Evolutionary conservation across 37 sponge, comb jelly and placozoan genomes (phyloP).

Genomic region (Hexactinellida sp.): DNA sequence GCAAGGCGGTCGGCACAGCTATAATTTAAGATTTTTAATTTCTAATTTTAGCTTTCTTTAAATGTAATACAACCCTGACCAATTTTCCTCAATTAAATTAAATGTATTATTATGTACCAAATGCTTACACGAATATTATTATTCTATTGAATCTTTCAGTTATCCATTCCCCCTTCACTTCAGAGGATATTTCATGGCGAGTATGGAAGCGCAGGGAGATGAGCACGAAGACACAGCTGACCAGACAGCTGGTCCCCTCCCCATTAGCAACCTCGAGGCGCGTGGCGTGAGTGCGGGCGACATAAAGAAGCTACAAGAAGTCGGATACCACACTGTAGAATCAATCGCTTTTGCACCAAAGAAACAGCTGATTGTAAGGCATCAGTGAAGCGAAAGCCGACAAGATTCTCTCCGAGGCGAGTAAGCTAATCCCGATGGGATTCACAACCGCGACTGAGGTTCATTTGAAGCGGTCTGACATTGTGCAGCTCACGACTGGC

Average conservation of each 20-base stretch:
- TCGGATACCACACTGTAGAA: conserved; percentile 94
- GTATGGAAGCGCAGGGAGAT: background rate
- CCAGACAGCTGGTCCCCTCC: background rate
- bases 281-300: conserved; percentile 81
- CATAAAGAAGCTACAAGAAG: conserved; percentile 92
- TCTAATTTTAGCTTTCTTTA: too few relatives aligned
- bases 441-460: conserved; percentile 99
- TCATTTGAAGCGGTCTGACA: conserved; percentile 85
- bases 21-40: too few relatives aligned
- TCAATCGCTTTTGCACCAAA: conserved; percentile 96
- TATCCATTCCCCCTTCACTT: too few relatives aligned
- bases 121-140: too few relatives aligned
- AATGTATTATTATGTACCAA: too few relatives aligned
- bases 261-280: conserved; percentile 29
- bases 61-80: too few relatives aligned
- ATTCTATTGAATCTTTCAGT: too few relatives aligned
- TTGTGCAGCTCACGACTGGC: conserved; percentile 91
- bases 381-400: conserved; percentile 99
- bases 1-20: too few relatives aligned
- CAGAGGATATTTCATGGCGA: too few relatives aligned
- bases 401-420: conserved; percentile 84
- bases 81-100: too few relatives aligned
- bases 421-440: conserved; percentile 45
- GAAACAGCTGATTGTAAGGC: conserved; percentile 82
- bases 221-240: background rate